Evolutionary conservation across 2,888 invertebrate genomes (phyloP).

Genomic region (Alcis repandata): DNA sequence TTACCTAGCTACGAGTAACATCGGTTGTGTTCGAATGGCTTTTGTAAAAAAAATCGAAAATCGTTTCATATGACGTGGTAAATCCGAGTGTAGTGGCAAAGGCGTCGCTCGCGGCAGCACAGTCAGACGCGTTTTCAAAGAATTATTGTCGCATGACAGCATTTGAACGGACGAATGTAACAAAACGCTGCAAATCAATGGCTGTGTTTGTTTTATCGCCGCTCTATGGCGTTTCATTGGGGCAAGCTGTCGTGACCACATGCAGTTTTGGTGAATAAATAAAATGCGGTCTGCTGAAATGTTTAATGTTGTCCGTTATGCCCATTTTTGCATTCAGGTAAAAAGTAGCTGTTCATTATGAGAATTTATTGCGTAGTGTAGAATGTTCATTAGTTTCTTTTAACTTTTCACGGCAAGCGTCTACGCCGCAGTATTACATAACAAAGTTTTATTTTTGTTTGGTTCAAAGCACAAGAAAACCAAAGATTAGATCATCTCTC

Average conservation of each 20-base stretch:
- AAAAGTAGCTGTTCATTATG: slow-evolving; percentile 28
- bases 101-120: slow-evolving; percentile 59
- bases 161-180: slow-evolving; percentile 58
- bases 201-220: slow-evolving; percentile 58
- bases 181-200: slow-evolving; percentile 68
- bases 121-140: slow-evolving; percentile 76
- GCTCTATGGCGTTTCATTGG: slow-evolving; percentile 23
- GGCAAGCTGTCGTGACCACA: slow-evolving; percentile 30
- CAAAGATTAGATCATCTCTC: slow-evolving; percentile 1
- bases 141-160: slow-evolving; percentile 74
- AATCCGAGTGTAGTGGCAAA: slow-evolving; percentile 68
- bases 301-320: slow-evolving; percentile 17
- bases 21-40: slow-evolving; percentile 52
- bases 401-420: background rate
- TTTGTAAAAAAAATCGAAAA: slow-evolving; percentile 59
- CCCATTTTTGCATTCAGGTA: slow-evolving; percentile 6
- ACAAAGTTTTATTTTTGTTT: background rate
- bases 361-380: slow-evolving; percentile 41
- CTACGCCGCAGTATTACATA: background rate
- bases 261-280: slow-evolving; percentile 29
- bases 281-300: slow-evolving; percentile 12
- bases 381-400: background rate
- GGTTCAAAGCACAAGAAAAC: background rate
- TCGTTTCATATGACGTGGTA: slow-evolving; percentile 69
- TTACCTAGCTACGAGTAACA: slow-evolving; percentile 42